Conservation (phyloP, 2,113 vertebrate species). For the Rhabdomys dilectus region DNA sequence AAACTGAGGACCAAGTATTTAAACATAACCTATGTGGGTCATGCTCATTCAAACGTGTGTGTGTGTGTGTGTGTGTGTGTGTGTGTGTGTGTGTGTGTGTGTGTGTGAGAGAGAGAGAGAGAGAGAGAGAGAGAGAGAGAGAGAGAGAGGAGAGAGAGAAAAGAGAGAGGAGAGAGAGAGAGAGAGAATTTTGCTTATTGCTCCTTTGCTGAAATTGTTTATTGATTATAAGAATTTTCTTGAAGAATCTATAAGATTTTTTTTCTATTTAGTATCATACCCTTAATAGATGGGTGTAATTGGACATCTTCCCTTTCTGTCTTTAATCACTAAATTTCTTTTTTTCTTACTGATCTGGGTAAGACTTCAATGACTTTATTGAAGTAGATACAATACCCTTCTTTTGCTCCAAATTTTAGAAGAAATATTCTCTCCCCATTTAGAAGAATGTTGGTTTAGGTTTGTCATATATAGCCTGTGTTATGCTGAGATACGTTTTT, state of each 20-base stretch:
- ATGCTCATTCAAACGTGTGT: neutral
- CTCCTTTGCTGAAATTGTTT: neutral
- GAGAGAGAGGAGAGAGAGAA: too few relatives aligned
- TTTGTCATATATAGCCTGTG: neutral
- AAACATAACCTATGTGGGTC: neutral
- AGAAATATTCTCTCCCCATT: neutral
- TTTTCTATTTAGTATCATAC: neutral
- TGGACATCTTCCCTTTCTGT: neutral
- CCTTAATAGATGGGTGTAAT: neutral
- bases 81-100: neutral
- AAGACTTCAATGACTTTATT: neutral
- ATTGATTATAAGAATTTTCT: neutral
- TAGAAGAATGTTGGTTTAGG: neutral
- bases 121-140: too few relatives aligned
- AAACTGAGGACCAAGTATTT: neutral
- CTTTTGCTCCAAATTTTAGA: neutral
- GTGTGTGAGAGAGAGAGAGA: neutral
- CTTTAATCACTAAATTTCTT: neutral
- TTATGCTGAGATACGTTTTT: neutral
- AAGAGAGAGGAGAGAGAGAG: too few relatives aligned
- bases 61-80: neutral
- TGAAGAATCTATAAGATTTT: neutral
- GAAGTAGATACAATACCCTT: neutral
- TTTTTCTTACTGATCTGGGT: neutral
- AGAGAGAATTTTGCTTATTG: neutral